A percentile compares a stretch with the other conserved stretches of the same genome.
Conservation (phyloP, 2,888 invertebrate species). For the Eupithecia dodoneata region DNA sequence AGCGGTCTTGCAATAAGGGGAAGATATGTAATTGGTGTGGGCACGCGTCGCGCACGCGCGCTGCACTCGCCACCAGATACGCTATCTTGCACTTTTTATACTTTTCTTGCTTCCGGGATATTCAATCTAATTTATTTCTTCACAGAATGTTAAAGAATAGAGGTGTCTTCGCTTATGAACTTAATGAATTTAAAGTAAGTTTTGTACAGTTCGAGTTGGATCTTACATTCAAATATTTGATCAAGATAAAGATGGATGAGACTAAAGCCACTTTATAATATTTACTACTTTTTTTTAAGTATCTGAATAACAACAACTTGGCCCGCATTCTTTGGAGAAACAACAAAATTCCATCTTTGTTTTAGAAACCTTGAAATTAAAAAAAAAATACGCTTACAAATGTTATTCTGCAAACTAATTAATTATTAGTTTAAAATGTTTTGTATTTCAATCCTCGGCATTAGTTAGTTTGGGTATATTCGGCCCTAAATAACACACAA, state of each 20-base stretch:
- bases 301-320: background rate
- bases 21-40: constrained; percentile 76
- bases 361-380: no score
- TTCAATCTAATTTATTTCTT: constrained; percentile 9
- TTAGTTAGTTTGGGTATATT: background rate
- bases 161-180: background rate
- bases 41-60: constrained; percentile 76
- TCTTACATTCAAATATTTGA: background rate
- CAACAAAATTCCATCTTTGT: background rate
- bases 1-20: constrained; percentile 76
- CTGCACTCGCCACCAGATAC: constrained; percentile 42
- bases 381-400: no score
- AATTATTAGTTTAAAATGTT: no score
- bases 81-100: constrained; percentile 36
- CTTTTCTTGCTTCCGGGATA: constrained; percentile 24
- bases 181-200: background rate
- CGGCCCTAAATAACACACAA: background rate
- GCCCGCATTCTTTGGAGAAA: background rate
- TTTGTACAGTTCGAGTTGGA: background rate
- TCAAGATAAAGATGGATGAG: no score
- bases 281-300: no score
- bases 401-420: no score
- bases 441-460: background rate
- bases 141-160: background rate
- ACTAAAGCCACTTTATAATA: no score